Conservation (phyloP, 2,888 invertebrate genomes). For the Apodemia mormo region DNA sequence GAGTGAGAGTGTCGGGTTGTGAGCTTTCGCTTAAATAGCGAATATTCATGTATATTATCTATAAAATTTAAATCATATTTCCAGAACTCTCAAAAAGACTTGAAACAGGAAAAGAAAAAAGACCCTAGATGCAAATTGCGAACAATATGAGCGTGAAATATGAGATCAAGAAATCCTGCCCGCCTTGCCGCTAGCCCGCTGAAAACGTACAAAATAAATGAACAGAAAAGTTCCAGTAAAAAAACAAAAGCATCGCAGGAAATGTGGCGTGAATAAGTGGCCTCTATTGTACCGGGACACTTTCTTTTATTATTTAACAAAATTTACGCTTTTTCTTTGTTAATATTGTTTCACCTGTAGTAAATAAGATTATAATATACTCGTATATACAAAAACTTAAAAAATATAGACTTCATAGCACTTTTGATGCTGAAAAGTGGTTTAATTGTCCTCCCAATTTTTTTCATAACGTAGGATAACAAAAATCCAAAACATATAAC, state of each 20-base stretch:
- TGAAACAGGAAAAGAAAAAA: slow-evolving; percentile 12
- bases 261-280: slow-evolving; percentile 72
- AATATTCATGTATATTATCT: no score
- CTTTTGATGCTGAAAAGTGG: no score
- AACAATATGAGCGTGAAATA: slow-evolving; percentile 81
- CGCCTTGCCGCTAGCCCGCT: slow-evolving; percentile 34
- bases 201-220: slow-evolving; percentile 68
- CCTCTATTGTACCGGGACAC: slow-evolving; percentile 54
- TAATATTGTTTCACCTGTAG: slow-evolving; percentile 11
- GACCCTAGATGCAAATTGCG: slow-evolving; percentile 52
- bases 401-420: background rate
- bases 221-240: slow-evolving; percentile 69
- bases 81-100: background rate
- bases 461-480: no score
- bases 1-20: no score
- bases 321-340: slow-evolving; percentile 26
- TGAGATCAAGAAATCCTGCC: slow-evolving; percentile 78
- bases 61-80: slow-evolving; percentile 4
- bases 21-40: no score
- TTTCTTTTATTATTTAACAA: slow-evolving; percentile 47
- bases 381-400: background rate
- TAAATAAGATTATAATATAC: slow-evolving; percentile 4
- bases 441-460: no score
- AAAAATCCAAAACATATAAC: no score
- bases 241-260: slow-evolving; percentile 72